Conservation (phyloP, 2,888 invertebrate species). For the Agrochola litura region DNA sequence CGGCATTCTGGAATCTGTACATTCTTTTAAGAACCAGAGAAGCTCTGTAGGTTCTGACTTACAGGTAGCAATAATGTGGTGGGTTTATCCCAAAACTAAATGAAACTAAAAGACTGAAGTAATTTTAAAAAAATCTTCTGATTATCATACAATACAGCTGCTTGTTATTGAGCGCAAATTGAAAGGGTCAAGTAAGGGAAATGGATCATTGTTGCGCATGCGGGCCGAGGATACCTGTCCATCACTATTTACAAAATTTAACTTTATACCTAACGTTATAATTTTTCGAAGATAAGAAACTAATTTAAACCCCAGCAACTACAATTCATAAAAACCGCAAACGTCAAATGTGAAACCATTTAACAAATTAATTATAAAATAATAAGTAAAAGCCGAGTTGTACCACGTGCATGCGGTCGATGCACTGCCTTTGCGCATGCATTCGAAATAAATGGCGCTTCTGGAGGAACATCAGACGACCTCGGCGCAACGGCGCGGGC, state of each 20-base stretch:
- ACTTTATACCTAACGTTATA: conserved; percentile 22
- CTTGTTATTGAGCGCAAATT: conserved; percentile 47
- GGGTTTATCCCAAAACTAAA: neutral
- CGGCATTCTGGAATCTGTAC: neutral
- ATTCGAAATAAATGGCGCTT: conserved; percentile 67
- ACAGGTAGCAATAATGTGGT: neutral
- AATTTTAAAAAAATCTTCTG: neutral
- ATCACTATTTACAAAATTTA: conserved; percentile 46
- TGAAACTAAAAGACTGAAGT: neutral
- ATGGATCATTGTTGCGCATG: conserved; percentile 50
- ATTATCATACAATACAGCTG: conserved; percentile 26
- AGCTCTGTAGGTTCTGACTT: neutral
- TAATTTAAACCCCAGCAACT: neutral
- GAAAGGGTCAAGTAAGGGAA: conserved; percentile 56
- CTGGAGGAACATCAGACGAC: conserved; percentile 54
- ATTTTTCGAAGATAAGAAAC: neutral
- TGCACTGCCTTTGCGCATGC: conserved; percentile 58
- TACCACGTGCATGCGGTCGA: conserved; percentile 66
- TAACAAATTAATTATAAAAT: conserved; percentile 32
- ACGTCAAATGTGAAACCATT: conserved; percentile 24
- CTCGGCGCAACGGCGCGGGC: conserved; percentile 45
- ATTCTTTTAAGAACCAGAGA: neutral
- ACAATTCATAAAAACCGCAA: conserved; percentile 12
- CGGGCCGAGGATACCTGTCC: conserved; percentile 52
- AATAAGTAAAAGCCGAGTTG: conserved; percentile 40